Base-by-base conservation (phyloP, 2,888 invertebrate genomes). In the Dryadula phaetusa region DNA sequence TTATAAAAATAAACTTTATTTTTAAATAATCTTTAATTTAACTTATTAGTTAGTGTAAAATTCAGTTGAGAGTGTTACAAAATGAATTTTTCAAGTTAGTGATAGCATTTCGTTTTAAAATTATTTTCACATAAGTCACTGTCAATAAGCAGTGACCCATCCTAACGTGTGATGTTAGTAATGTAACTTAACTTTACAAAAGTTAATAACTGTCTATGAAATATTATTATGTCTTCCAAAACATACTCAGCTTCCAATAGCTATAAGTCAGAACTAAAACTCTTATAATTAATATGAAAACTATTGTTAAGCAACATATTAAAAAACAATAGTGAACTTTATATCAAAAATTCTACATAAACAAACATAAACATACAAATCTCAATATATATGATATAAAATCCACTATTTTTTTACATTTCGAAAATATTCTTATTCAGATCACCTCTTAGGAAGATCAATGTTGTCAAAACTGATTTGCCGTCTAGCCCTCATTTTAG, bases 401-500 rank as follows among this genome's bases (percentile, higher is more conserved):
- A 56, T 25, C n/a, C 20, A 56, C 8, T 22, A 5, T 6, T n/a
- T 14, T 49, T n/a, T 14, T 22, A 47, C n/a, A 25, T n/a, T 40
- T 3, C 14, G 3, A 42, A 42, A n/a, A 40, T 62, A 37, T 10
- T 18, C 40, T 58, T 32, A 72, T 67, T 44, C 75, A 70, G 70
- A 76, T 92, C 90, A 93, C 79, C 93, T 88, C 72, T 89, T 91
- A 56, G 90, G 88, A 68, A 91, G 90, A 69, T 92, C 92, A 37
- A 90, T 78, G 79, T 92, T 93, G 80, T 94, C 94, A 77, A 95
- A 94, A 76, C 93, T 93, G 76, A 95, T 94, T 79, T 94, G 94
- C 37, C 94, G 84, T 16, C 94, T 85, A 1, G 93, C 94, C 75
- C 93, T 90, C 80, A 93, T 88, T 77, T 90, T 93, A 28, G 87